phyloP scores from a whole-genome alignment of 2,888 invertebrate genomes.

The Euproctis similis region DNA sequence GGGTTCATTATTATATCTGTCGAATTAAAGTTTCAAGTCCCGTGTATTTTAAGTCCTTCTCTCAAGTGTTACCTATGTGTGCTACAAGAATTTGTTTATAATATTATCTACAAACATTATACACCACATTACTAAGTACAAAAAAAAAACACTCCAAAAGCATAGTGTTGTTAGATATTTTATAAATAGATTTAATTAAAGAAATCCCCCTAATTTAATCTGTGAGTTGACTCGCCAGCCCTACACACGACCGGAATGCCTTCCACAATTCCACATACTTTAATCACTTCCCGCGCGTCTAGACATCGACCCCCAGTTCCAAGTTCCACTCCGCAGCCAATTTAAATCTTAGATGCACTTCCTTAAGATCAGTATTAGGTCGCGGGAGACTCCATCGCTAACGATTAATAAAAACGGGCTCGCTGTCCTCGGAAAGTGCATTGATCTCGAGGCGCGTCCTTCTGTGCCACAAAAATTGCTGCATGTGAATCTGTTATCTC shows the following conservation, averaged over 20 bases:
- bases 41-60: too few relatives aligned
- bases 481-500: constrained; percentile 62
- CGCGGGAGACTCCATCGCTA: constrained; percentile 35
- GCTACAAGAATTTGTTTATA: too few relatives aligned
- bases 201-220: constrained; percentile 4
- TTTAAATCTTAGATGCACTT: constrained; percentile 42
- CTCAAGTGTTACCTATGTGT: too few relatives aligned
- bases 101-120: too few relatives aligned
- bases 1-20: too few relatives aligned
- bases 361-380: constrained; percentile 51
- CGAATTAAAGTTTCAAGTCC: too few relatives aligned
- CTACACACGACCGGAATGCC: constrained; percentile 44
- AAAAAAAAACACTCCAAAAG: neutral
- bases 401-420: constrained; percentile 65
- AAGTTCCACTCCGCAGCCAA: constrained; percentile 25
- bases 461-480: constrained; percentile 70
- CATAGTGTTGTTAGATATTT: neutral
- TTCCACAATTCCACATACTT: constrained; percentile 44
- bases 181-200: constrained; percentile 3
- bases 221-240: constrained; percentile 19
- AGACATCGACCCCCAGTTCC: constrained; percentile 46
- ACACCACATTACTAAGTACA: too few relatives aligned
- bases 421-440: constrained; percentile 74
- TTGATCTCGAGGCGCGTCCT: constrained; percentile 72
- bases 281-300: constrained; percentile 65